Evolutionary conservation across 1,140 invertebrate species (phyloP).

Genomic region (Drosophila mayri): DNA sequence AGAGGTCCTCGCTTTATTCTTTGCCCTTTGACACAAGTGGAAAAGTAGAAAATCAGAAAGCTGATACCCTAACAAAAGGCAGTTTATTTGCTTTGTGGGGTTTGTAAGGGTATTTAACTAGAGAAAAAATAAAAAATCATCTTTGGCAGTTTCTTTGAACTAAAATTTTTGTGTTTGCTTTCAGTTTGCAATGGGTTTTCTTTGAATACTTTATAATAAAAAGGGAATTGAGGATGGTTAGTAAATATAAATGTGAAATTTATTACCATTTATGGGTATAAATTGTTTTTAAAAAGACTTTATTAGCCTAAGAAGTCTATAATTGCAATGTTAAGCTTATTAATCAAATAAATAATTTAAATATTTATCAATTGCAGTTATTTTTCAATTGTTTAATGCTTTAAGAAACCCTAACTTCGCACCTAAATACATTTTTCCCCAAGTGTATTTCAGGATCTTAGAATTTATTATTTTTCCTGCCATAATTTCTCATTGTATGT

Average conservation of each 20-base stretch:
- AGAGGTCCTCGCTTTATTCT: neutral
- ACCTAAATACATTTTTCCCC: neutral
- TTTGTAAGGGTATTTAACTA: slow-evolving; percentile 30
- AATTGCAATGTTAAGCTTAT: no score
- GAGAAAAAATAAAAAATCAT: neutral
- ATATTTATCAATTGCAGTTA: no score
- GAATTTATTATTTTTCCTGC: slow-evolving; percentile 25
- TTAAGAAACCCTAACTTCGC: neutral
- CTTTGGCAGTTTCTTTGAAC: slow-evolving; percentile 7
- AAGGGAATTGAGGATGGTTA: neutral
- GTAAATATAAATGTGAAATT: neutral
- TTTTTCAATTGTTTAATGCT: neutral
- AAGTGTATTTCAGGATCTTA: slow-evolving; percentile 16
- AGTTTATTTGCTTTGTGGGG: slow-evolving; percentile 11
- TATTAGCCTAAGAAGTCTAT: neutral
- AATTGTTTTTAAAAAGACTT: no score
- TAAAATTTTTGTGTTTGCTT: neutral
- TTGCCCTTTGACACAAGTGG: slow-evolving; percentile 26
- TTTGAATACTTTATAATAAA: neutral
- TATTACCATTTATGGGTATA: neutral
- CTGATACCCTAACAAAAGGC: slow-evolving; percentile 31
- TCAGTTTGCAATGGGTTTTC: neutral
- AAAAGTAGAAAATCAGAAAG: slow-evolving; percentile 26
- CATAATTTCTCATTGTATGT: slow-evolving; percentile 77
- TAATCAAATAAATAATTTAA: no score